These are phyloP conservation scores for Amblyopsis hoosieri DNA, from an alignment of 2,797 vertebrate genomes.

Conservation along the genomic window DNA sequence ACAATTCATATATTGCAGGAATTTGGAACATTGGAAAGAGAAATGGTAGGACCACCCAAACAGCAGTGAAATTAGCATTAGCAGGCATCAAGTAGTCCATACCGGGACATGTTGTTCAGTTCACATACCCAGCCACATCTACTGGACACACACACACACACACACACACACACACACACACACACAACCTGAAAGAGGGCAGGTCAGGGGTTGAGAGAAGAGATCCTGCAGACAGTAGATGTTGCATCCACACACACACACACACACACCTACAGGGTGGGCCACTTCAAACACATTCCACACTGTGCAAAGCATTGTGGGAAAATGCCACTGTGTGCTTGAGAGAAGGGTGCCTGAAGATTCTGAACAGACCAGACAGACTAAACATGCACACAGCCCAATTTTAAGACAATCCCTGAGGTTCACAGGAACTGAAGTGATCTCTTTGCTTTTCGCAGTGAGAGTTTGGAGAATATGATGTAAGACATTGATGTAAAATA, in stretches of 20 bases:
- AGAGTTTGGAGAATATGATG: neutral
- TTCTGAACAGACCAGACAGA: conserved; percentile 48
- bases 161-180: conserved; percentile 32
- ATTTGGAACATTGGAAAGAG: conserved; percentile 21
- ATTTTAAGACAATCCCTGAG: too few species aligned
- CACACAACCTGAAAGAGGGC: conserved; percentile 50
- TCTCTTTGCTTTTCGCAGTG: conserved; percentile 1
- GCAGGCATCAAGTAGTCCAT: conserved; percentile 34
- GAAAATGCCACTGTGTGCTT: conserved; percentile 75
- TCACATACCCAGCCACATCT: conserved; percentile 41
- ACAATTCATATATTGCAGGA: conserved; percentile 3
- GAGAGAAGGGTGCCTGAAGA: conserved; percentile 56
- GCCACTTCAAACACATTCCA: conserved; percentile 84
- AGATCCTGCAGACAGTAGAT: conserved; percentile 58
- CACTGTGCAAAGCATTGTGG: conserved; percentile 72
- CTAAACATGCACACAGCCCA: conserved; percentile 8
- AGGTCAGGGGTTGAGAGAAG: conserved; percentile 58
- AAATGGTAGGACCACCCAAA: conserved; percentile 19
- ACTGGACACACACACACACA: conserved; percentile 20
- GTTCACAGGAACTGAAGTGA: neutral
- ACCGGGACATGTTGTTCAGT: conserved; percentile 54
- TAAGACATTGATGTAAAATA: neutral
- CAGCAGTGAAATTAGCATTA: conserved; percentile 16
- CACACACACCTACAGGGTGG: conserved; percentile 69
- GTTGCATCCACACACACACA: conserved; percentile 26